phyloP scores from a whole-genome alignment of 2,797 vertebrate species.

The Bradypus variegatus region DNA sequence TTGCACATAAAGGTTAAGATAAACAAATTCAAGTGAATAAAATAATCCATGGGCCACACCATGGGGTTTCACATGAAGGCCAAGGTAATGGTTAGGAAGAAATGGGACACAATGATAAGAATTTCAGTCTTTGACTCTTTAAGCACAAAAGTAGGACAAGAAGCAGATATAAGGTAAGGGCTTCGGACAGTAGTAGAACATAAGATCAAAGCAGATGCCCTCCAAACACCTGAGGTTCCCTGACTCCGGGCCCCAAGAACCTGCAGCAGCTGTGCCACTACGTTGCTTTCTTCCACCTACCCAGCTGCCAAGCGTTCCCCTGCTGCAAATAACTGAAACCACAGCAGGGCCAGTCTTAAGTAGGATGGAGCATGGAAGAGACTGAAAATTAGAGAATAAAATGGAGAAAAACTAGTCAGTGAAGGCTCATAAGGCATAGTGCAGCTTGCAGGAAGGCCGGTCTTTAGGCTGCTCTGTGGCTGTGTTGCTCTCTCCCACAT shows the following conservation, averaged over 20 bases:
- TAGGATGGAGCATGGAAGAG: neutral
- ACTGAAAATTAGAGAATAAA: neutral
- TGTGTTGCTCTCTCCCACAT: neutral
- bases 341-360: neutral
- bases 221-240: neutral
- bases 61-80: neutral
- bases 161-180: neutral
- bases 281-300: neutral
- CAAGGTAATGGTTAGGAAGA: neutral
- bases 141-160: neutral
- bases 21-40: constrained; percentile 16
- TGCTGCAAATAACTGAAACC: neutral
- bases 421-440: neutral
- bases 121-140: neutral
- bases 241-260: neutral
- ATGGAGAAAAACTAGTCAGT: neutral
- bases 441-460: neutral
- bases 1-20: neutral
- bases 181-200: neutral
- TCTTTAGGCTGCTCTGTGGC: neutral
- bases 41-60: neutral
- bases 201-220: neutral
- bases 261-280: neutral
- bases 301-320: neutral
- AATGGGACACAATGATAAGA: neutral